phyloP scores from a whole-genome alignment of 1,140 invertebrate species.

The Anastatus disparis region DNA sequence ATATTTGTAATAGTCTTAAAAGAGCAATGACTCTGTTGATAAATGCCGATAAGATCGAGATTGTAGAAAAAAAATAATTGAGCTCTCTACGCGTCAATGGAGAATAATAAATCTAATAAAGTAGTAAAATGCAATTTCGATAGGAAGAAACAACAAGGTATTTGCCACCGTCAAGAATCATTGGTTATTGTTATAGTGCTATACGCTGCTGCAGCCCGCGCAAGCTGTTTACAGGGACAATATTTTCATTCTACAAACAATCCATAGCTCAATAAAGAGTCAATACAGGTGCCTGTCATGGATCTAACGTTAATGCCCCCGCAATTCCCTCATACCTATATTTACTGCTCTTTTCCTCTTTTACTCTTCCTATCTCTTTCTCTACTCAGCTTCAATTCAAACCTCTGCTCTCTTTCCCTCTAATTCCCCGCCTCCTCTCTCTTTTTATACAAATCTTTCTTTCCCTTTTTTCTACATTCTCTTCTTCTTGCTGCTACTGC shows the following conservation, averaged over 20 bases:
- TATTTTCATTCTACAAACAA: conserved; percentile 67
- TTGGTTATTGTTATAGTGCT: conserved; percentile 59
- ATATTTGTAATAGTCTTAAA: conserved; percentile 35
- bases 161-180: conserved; percentile 42
- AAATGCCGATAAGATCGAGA: conserved; percentile 30
- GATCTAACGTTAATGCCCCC: conserved; percentile 59
- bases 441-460: conserved; percentile 1
- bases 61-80: background rate
- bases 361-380: conserved; percentile 7
- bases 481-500: too few relatives aligned
- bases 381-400: background rate
- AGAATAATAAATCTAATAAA: conserved; percentile 29
- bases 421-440: background rate
- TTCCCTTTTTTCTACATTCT: conserved; percentile 26
- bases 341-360: conserved; percentile 50
- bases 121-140: conserved; percentile 38
- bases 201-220: too few relatives aligned
- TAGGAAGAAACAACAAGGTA: conserved; percentile 39
- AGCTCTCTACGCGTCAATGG: background rate
- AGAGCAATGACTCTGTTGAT: conserved; percentile 24
- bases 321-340: conserved; percentile 46
- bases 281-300: conserved; percentile 53
- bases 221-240: conserved; percentile 66
- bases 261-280: conserved; percentile 64
- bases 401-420: background rate